phyloP scores from a whole-genome alignment of 1,140 invertebrate species.

The Popillia japonica region DNA sequence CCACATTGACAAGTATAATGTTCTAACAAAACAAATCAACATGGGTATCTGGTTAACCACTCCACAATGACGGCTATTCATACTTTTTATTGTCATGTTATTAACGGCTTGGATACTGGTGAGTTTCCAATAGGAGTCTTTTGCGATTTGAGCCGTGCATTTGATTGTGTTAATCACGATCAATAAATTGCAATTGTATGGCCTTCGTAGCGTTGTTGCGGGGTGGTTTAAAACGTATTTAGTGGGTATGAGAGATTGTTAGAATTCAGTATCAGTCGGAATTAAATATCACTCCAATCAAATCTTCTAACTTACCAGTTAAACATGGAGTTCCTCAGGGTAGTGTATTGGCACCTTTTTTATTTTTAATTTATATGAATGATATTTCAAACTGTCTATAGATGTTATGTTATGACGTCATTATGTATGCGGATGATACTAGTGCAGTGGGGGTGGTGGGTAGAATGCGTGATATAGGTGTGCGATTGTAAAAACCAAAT shows the following conservation, averaged over 20 bases:
- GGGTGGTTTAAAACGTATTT: constrained; percentile 18
- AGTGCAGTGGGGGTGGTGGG: background rate
- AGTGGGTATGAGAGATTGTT: background rate
- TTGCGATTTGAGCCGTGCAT: too few species aligned
- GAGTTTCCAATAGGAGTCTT: too few species aligned
- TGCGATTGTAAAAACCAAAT: too few species aligned
- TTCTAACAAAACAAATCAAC: background rate
- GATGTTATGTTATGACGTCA: background rate
- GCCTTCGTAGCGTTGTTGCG: constrained; percentile 3
- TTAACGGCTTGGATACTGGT: too few species aligned
- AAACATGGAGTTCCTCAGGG: constrained; percentile 8
- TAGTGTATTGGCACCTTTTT: background rate
- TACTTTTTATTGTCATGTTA: too few species aligned
- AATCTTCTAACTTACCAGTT: background rate
- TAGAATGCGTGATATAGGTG: too few species aligned
- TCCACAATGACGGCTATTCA: too few species aligned
- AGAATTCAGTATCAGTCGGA: background rate
- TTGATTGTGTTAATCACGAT: too few species aligned
- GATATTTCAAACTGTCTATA: background rate
- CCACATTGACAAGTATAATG: background rate
- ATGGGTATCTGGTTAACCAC: background rate
- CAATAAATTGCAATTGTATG: constrained; percentile 12
- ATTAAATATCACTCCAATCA: background rate
- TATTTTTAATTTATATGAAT: constrained; percentile 20
- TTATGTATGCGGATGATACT: constrained; percentile 30